Conservation (phyloP, 2,888 invertebrate genomes). For the Candidula unifasciata region DNA sequence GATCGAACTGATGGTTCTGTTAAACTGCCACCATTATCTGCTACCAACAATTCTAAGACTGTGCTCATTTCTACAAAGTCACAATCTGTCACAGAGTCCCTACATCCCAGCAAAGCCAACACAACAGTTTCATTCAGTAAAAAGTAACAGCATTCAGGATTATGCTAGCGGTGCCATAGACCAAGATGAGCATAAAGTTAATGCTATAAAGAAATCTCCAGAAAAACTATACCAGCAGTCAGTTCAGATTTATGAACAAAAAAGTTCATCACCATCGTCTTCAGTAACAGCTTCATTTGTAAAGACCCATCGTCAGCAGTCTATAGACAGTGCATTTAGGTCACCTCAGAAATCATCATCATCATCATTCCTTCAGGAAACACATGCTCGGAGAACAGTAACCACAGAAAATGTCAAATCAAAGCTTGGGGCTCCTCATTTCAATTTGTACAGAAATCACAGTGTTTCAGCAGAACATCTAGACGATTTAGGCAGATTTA, state of each 20-base stretch:
- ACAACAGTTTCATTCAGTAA: conserved; percentile 33
- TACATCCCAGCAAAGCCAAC: background rate
- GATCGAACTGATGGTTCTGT: no score
- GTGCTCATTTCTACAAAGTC: background rate
- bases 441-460: conserved; percentile 47
- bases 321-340: background rate
- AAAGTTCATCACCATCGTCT: background rate
- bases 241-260: conserved; percentile 49
- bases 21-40: no score
- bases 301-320: conserved; percentile 2
- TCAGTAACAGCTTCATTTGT: background rate
- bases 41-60: background rate
- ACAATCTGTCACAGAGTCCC: background rate
- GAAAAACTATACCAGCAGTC: conserved; percentile 48
- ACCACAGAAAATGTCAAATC: background rate
- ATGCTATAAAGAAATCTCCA: conserved; percentile 33
- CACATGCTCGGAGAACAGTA: background rate
- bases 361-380: background rate
- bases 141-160: background rate
- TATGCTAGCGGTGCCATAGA: background rate
- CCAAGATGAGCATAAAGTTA: background rate
- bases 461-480: conserved; percentile 52
- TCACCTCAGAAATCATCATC: background rate
- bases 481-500: conserved; percentile 38
- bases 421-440: conserved; percentile 31